Evolutionary conservation across 2,888 invertebrate species (phyloP).

Genomic region (Tenodera sinensis): DNA sequence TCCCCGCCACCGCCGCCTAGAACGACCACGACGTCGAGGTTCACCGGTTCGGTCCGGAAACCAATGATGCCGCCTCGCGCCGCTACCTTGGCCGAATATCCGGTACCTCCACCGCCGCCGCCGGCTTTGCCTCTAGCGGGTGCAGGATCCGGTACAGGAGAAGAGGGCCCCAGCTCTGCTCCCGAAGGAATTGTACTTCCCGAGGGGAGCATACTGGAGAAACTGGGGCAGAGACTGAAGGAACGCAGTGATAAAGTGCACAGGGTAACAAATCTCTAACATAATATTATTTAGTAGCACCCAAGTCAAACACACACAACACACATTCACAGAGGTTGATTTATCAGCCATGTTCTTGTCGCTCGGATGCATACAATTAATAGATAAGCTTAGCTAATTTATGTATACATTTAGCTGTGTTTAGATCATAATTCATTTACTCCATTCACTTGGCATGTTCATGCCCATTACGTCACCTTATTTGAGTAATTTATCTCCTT

Average conservation of each 20-base stretch:
- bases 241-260: conserved; percentile 57
- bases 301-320: no score
- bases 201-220: conserved; percentile 46
- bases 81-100: conserved; percentile 17
- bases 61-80: conserved; percentile 19
- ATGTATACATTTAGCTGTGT: no score
- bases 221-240: conserved; percentile 51
- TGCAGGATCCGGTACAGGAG: conserved; percentile 2
- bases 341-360: no score
- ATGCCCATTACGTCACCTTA: no score
- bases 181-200: not conserved
- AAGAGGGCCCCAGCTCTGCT: conserved; percentile 13
- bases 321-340: no score
- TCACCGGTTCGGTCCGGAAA: not conserved
- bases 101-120: conserved; percentile 5
- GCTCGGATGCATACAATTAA: no score
- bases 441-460: no score
- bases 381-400: no score
- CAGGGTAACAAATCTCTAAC: conserved; percentile 50
- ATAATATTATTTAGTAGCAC: not conserved
- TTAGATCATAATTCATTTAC: no score
- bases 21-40: not conserved
- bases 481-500: no score
- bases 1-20: not conserved
- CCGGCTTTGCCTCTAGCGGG: conserved; percentile 10